Conservation (phyloP, 1,140 invertebrate genomes). For the Apocrypta bakeri region DNA sequence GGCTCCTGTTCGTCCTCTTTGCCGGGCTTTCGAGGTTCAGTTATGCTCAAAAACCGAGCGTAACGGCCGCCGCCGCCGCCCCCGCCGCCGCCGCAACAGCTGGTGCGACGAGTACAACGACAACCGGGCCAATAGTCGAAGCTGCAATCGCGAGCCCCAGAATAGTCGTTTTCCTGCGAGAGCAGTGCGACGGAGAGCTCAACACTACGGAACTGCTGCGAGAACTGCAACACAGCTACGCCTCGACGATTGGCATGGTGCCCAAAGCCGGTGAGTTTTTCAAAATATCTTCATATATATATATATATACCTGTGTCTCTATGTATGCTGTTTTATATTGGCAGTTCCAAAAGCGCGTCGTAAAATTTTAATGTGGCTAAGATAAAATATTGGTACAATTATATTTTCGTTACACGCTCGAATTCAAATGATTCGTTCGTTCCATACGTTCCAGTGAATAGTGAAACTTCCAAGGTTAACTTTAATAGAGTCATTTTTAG, state of each 20-base stretch:
- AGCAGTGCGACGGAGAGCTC: conserved; percentile 62
- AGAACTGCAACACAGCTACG: conserved; percentile 59
- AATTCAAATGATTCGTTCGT: too few relatives aligned
- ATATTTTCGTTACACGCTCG: too few relatives aligned
- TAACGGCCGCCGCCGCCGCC: background rate
- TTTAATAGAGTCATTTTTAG: too few relatives aligned
- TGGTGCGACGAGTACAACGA: background rate
- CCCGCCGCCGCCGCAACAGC: conserved; percentile 2
- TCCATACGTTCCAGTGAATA: too few relatives aligned
- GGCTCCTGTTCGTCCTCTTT: conserved; percentile 66
- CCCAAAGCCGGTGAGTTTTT: conserved; percentile 39
- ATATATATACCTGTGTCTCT: too few relatives aligned
- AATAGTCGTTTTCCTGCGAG: conserved; percentile 67
- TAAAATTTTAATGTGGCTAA: too few relatives aligned
- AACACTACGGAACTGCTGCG: conserved; percentile 62
- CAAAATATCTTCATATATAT: background rate
- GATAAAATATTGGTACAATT: too few relatives aligned
- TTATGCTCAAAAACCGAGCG: conserved; percentile 1
- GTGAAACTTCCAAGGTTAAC: too few relatives aligned
- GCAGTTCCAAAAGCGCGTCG: too few relatives aligned
- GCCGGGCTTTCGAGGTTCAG: conserved; percentile 40
- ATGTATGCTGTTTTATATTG: too few relatives aligned
- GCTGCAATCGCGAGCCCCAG: conserved; percentile 11
- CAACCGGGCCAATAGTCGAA: background rate
- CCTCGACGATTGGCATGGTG: conserved; percentile 62